phyloP scores from a whole-genome alignment of 2,888 invertebrate genomes.

The Ectobius pallidus region DNA sequence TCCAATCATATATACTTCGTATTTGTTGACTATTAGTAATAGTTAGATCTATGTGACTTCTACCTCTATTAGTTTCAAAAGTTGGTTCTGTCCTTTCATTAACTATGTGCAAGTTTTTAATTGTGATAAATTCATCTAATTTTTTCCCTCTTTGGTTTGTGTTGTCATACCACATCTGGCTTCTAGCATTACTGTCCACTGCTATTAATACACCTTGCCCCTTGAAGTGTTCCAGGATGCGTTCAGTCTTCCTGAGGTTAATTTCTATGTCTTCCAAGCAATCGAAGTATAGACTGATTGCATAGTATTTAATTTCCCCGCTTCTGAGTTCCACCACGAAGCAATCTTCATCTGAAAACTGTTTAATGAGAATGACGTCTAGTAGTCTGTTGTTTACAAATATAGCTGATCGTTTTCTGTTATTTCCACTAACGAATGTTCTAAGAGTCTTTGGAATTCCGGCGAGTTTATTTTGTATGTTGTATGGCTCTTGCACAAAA shows the following conservation, averaged over 20 bases:
- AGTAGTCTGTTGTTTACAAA: neutral
- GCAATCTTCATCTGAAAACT: neutral
- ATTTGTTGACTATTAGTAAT: neutral
- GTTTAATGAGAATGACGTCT: neutral
- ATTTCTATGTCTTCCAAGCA: too few relatives aligned
- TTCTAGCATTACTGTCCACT: neutral
- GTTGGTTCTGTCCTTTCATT: conserved; percentile 2
- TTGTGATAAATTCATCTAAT: neutral
- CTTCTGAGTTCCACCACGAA: neutral
- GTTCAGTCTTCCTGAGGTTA: too few relatives aligned
- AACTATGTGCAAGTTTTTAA: neutral
- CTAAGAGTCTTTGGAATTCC: neutral
- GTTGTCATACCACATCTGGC: neutral
- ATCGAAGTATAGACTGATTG: too few relatives aligned
- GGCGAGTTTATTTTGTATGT: neutral
- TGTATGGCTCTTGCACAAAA: neutral
- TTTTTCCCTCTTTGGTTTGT: neutral
- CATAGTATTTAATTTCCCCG: too few relatives aligned
- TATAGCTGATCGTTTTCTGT: too few relatives aligned
- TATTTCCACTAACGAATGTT: neutral
- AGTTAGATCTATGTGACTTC: too few relatives aligned
- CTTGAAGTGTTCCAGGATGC: neutral
- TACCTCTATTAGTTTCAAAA: neutral
- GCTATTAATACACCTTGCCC: neutral
- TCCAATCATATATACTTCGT: neutral